Percentiles rank a stretch among this genome's conserved stretches.
phyloP scores from a whole-genome alignment of 2,113 vertebrate species.

The Vombatus ursinus region DNA sequence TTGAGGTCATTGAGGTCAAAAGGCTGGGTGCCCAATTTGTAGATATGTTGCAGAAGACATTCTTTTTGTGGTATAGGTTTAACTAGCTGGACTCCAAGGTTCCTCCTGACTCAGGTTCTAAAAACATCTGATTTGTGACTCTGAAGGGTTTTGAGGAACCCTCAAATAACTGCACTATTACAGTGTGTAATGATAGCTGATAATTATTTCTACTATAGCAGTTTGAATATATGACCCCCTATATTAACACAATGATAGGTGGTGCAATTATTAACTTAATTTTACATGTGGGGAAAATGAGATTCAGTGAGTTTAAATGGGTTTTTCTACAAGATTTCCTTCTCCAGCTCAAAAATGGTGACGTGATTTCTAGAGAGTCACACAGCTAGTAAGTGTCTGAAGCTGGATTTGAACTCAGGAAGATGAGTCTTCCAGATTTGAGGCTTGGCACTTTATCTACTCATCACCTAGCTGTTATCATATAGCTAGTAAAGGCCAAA shows the following conservation, averaged over 20 bases:
- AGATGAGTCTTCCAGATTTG: not conserved
- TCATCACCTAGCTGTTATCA: not conserved
- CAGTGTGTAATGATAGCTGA: not conserved
- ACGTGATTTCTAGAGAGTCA: not conserved
- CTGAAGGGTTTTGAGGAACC: not conserved
- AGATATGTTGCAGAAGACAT: not conserved
- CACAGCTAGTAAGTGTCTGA: not conserved
- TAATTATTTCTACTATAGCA: not conserved
- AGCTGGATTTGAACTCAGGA: not conserved
- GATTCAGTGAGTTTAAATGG: not conserved
- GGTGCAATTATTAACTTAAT: not conserved
- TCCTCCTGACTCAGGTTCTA: not conserved
- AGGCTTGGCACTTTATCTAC: not conserved
- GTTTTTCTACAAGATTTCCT: not conserved
- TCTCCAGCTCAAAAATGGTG: not conserved
- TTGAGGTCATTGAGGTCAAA: not conserved
- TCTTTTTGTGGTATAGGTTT: not conserved
- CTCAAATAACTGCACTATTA: not conserved
- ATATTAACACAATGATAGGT: not conserved
- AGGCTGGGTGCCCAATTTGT: not conserved
- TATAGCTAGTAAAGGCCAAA: not conserved
- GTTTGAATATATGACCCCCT: not conserved
- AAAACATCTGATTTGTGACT: not conserved
- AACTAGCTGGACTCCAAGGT: not conserved
- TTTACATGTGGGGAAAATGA: not conserved